Base-by-base conservation (phyloP, 2,113 vertebrate species). In the Prionailurus bengalensis region DNA sequence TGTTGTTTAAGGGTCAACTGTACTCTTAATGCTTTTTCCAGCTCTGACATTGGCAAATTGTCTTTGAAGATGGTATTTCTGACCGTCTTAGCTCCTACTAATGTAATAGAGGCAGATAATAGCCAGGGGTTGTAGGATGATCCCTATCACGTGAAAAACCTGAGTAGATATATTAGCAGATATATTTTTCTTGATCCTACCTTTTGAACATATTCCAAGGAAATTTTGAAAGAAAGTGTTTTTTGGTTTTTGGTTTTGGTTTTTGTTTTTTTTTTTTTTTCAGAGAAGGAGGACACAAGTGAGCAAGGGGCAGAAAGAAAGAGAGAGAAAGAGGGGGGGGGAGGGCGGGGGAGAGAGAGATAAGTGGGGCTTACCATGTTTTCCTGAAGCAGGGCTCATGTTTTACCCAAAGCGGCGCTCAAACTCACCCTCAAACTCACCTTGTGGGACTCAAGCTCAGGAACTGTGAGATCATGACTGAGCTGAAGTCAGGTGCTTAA, bases 171-270 rank as follows among this genome's bases (percentile, higher is more conserved):
- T 1, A 70, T n/a, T 87, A 31, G 1, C 21, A 70, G 10, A 39
- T 31, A 58, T 25, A 70, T 31, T 80, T 96, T 93, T 80, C 83
- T 86, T 84, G 7, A n/a, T 87, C 53, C 36, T 96, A 63, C 53
- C 6, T 92, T 87, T 97, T 61, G 85, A 97, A 87, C 5, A 55
- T 55, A 76, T 88, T 83, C 33, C 31, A 79, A 95, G 8, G 19
- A 73, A 73, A 78, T 51, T 0, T 31, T 79, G 13, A 91, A 96
- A 91, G 48, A 63, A 33, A 45, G 80, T 79, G 7, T 65, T 88
- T 85, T 82, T 81, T 79, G 45, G 45, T 45, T 45, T 45, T 45
- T 45, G 45, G 7, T 1, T 42, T 42, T 42, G 7, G 42, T 45
- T 45, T 45, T 45, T 42, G 42, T 45, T 45, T 65, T 73, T 85